Evolutionary conservation across 1,140 invertebrate genomes (phyloP).

Genomic region (Drosophila orena): DNA sequence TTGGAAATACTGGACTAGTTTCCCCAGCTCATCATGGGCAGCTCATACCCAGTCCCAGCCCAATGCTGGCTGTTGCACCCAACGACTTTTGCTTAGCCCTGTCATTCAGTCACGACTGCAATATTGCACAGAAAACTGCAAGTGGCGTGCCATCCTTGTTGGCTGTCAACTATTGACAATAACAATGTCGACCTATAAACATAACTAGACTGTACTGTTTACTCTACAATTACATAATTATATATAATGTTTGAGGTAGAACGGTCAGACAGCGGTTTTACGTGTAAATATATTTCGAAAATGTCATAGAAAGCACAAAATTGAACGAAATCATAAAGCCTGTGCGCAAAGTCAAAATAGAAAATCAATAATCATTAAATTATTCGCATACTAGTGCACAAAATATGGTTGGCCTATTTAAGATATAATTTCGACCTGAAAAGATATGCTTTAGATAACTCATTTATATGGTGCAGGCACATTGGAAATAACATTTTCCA

Average conservation of each 20-base stretch:
- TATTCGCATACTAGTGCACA: not conserved
- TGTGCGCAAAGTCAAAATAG: too few relatives aligned
- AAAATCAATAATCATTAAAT: not conserved
- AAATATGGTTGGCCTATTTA: not conserved
- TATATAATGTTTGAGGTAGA: not conserved
- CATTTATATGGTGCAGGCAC: constrained; percentile 22
- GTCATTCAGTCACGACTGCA: constrained; percentile 34
- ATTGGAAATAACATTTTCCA: constrained; percentile 25
- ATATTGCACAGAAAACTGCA: constrained; percentile 31
- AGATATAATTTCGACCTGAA: constrained; percentile 2
- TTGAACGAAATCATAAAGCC: too few relatives aligned
- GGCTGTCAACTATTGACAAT: constrained; percentile 21
- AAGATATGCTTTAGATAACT: constrained; percentile 12
- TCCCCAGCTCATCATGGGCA: not conserved
- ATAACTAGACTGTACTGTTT: too few relatives aligned
- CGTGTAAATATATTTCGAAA: too few relatives aligned
- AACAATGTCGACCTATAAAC: constrained; percentile 43
- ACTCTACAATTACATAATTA: not conserved
- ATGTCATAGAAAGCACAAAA: too few relatives aligned
- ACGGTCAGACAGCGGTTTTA: too few relatives aligned
- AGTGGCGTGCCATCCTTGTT: constrained; percentile 60
- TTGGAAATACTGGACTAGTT: constrained; percentile 13
- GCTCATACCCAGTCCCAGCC: not conserved
- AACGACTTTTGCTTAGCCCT: constrained; percentile 10
- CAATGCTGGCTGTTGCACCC: constrained; percentile 11